These are phyloP conservation scores for Ibidorhyncha struthersii DNA, from an alignment of 2,113 vertebrate genomes.

Conservation along the genomic window DNA sequence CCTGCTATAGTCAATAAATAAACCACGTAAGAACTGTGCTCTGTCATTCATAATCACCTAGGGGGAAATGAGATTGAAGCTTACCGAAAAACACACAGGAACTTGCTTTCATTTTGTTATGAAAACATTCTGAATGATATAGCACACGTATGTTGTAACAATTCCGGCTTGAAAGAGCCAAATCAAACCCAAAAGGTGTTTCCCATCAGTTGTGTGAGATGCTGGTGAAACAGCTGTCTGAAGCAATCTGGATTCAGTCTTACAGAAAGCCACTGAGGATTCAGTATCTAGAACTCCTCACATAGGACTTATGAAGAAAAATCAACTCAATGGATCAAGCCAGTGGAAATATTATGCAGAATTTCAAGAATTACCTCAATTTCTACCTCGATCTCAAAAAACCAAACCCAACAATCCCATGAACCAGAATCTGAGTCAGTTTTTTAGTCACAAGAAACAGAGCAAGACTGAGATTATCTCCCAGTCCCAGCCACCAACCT, in stretches of 20 bases:
- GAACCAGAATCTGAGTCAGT: background rate
- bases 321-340: background rate
- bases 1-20: background rate
- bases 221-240: background rate
- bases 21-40: background rate
- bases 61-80: background rate
- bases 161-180: background rate
- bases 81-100: background rate
- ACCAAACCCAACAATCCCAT: background rate
- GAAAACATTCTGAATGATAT: background rate
- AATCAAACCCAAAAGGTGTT: background rate
- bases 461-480: background rate
- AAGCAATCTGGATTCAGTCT: background rate
- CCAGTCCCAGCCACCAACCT: background rate
- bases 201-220: background rate
- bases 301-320: background rate
- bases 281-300: background rate
- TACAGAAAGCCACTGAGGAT: background rate
- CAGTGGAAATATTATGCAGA: background rate
- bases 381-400: too few relatives aligned
- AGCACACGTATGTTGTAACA: background rate
- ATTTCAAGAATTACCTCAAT: background rate
- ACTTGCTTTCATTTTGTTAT: background rate
- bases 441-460: background rate
- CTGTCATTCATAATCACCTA: background rate